A percentile compares a stretch with the other conserved stretches of the same genome.
phyloP scores from a whole-genome alignment of 1,140 invertebrate species.

The Globodera rostochiensis region DNA sequence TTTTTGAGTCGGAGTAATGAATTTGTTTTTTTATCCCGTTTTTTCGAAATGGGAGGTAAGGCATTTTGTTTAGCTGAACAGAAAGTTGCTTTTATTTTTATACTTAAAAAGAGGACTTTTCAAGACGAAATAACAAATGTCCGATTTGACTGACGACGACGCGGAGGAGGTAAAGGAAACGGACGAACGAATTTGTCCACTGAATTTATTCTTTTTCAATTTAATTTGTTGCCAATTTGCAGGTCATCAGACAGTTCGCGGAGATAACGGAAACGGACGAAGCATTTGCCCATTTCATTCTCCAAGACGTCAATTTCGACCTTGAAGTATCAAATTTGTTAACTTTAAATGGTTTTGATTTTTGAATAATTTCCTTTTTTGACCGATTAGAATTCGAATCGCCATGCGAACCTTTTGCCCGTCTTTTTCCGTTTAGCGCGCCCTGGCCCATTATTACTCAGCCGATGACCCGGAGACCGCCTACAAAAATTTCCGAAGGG shows the following conservation, averaged over 20 bases:
- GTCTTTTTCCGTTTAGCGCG: slow-evolving; percentile 1
- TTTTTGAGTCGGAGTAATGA: no score
- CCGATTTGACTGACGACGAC: slow-evolving; percentile 6
- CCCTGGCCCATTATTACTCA: slow-evolving; percentile 2
- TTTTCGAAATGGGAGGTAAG: no score
- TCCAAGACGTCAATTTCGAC: slow-evolving; percentile 50
- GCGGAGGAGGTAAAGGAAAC: background rate
- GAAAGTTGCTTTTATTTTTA: background rate
- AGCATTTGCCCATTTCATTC: slow-evolving; percentile 45
- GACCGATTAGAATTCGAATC: background rate
- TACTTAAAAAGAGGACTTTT: no score
- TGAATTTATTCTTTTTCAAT: background rate
- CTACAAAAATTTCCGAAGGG: background rate
- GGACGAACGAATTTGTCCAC: background rate
- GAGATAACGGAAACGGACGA: slow-evolving; percentile 52
- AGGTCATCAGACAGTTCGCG: slow-evolving; percentile 47
- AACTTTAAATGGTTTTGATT: background rate
- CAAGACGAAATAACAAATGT: background rate
- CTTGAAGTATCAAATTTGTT: slow-evolving; percentile 34
- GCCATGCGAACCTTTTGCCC: background rate
- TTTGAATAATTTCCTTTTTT: background rate
- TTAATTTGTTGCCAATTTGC: background rate
- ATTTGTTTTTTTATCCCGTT: no score
- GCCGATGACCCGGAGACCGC: background rate
- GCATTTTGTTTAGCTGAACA: no score